Percentiles rank a stretch among this genome's conserved stretches.
Conservation (phyloP, 2,797 vertebrate species). For the Lates japonicus region DNA sequence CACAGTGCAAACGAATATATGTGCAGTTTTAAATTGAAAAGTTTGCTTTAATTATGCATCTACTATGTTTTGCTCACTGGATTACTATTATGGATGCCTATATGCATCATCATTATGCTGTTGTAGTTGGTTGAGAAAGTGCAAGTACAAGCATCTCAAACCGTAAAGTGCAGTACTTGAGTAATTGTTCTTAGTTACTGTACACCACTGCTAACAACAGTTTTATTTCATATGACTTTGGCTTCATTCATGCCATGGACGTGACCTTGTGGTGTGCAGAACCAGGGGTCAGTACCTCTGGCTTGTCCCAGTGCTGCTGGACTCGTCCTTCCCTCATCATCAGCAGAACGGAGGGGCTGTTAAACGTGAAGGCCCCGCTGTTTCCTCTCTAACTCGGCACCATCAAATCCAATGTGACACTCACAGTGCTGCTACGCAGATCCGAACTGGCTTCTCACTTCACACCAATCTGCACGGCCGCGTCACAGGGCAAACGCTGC, state of each 20-base stretch:
- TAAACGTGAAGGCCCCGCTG: slow-evolving; percentile 65
- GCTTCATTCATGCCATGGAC: neutral
- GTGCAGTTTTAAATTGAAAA: neutral
- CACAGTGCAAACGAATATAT: neutral
- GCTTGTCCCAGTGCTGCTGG: slow-evolving; percentile 32
- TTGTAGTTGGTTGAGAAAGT: neutral
- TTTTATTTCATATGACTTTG: neutral
- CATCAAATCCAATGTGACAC: slow-evolving; percentile 79
- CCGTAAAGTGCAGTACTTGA: neutral
- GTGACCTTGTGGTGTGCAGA: slow-evolving; percentile 31
- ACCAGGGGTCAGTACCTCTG: slow-evolving; percentile 24
- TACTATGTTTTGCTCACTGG: neutral
- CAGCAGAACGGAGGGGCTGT: slow-evolving; percentile 57
- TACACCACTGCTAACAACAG: neutral
- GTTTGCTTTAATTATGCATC: neutral
- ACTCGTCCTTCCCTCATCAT: slow-evolving; percentile 56
- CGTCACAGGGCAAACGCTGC: slow-evolving; percentile 78
- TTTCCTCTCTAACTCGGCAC: slow-evolving; percentile 70
- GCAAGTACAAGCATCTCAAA: neutral
- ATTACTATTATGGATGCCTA: neutral
- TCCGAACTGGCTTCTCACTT: slow-evolving; percentile 82
- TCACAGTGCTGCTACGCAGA: slow-evolving; percentile 69
- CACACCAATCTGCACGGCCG: slow-evolving; percentile 79
- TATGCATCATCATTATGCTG: neutral
- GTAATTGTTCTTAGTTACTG: neutral